Percentiles rank a stretch among this genome's conserved stretches.
phyloP scores from a whole-genome alignment of 2,797 vertebrate species.

The Apodemus agrarius region DNA sequence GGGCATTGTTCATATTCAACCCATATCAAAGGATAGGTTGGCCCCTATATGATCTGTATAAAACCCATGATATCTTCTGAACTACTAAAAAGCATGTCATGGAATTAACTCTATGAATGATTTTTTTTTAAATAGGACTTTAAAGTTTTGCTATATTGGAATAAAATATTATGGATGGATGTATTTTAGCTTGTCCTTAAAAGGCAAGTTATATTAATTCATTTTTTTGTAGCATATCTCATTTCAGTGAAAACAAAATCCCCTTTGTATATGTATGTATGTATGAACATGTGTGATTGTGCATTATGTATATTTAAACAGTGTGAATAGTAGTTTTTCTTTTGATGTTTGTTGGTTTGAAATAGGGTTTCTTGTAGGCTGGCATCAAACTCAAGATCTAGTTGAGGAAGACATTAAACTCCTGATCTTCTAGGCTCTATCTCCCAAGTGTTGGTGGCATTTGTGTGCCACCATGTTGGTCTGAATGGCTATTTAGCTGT shows the following conservation, averaged over 20 bases:
- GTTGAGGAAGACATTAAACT: not conserved
- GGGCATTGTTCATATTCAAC: not conserved
- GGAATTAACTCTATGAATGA: not conserved
- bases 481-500: not conserved
- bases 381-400: not conserved
- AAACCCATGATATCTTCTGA: not conserved
- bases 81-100: not conserved
- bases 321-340: not conserved
- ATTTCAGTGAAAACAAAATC: slow-evolving; percentile 58
- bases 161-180: not conserved
- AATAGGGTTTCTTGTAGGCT: not conserved
- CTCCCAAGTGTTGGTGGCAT: not conserved
- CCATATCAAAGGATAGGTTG: not conserved
- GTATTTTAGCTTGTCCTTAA: not conserved
- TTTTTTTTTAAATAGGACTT: not conserved
- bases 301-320: not conserved
- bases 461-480: not conserved
- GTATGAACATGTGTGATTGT: not conserved
- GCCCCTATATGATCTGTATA: not conserved
- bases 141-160: not conserved
- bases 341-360: not conserved
- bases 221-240: not conserved
- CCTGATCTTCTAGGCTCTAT: not conserved
- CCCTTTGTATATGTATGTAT: not conserved
- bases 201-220: slow-evolving; percentile 45